phyloP scores from a whole-genome alignment of 2,888 invertebrate species.

The Lacanobia wlatinum region DNA sequence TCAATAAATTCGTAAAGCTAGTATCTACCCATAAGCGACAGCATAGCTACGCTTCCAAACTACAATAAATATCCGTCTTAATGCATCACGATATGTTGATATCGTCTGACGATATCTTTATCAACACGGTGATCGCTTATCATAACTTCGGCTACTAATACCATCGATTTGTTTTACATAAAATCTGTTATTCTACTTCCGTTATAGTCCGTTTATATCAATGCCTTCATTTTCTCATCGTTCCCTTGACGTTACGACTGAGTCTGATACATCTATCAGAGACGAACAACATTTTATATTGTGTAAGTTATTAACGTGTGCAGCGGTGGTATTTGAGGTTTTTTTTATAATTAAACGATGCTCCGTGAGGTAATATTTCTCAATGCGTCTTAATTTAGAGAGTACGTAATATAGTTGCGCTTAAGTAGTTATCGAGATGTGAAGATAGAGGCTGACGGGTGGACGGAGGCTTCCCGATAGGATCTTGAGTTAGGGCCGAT shows the following conservation, averaged over 20 bases:
- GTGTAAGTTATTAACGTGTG: conserved; percentile 69
- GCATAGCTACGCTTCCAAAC: conserved; percentile 41
- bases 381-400: conserved; percentile 79
- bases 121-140: conserved; percentile 58
- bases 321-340: conserved; percentile 61
- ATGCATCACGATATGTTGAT: conserved; percentile 57
- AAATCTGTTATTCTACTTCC: conserved; percentile 60
- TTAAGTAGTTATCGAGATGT: conserved; percentile 76
- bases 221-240: conserved; percentile 62
- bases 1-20: conserved; percentile 24
- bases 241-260: conserved; percentile 53
- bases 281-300: conserved; percentile 65
- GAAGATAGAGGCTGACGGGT: conserved; percentile 73
- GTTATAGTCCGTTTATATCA: conserved; percentile 46
- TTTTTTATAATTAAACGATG: conserved; percentile 77
- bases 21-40: conserved; percentile 1
- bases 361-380: conserved; percentile 70
- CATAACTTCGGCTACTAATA: conserved; percentile 39
- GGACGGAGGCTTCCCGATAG: conserved; percentile 75
- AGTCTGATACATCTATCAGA: conserved; percentile 56
- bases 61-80: conserved; percentile 49
- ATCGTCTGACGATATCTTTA: conserved; percentile 57
- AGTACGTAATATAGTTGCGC: conserved; percentile 76
- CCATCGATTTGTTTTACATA: conserved; percentile 66
- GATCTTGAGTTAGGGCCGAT: conserved; percentile 76